Conservation (phyloP, 2,113 vertebrate species). For the Eublepharis macularius region DNA sequence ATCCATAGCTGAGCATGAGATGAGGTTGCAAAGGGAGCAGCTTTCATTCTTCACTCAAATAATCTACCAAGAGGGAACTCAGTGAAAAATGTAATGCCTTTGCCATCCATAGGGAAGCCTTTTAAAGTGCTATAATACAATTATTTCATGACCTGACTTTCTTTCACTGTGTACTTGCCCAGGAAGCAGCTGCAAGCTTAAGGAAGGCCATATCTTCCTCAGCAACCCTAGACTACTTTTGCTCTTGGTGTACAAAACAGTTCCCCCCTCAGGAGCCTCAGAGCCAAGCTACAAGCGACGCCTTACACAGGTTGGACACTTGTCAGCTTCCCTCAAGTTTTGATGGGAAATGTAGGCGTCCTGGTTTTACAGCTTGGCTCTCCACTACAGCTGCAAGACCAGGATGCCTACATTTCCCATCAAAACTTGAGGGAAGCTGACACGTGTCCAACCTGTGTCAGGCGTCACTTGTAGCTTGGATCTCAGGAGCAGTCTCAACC, state of each 20-base stretch:
- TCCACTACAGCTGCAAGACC: too few relatives aligned
- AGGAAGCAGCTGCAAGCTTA: background rate
- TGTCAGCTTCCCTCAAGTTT: too few relatives aligned
- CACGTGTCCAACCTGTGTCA: too few relatives aligned
- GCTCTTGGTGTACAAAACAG: background rate
- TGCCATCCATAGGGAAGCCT: background rate
- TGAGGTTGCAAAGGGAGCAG: background rate
- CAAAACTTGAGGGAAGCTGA: too few relatives aligned
- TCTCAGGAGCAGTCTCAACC: background rate
- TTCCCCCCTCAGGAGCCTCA: background rate
- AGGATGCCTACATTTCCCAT: too few relatives aligned
- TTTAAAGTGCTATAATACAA: background rate
- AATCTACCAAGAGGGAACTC: background rate
- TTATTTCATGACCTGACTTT: background rate
- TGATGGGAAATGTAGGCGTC: too few relatives aligned
- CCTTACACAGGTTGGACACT: too few relatives aligned
- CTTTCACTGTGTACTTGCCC: background rate
- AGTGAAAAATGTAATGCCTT: background rate
- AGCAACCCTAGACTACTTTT: background rate
- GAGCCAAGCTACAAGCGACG: too few relatives aligned
- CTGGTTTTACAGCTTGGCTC: too few relatives aligned
- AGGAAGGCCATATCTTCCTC: too few relatives aligned
- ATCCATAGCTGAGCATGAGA: background rate
- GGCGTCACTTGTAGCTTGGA: too few relatives aligned
- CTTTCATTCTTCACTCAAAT: constrained; percentile 4